A percentile compares a stretch with the other conserved stretches of the same genome.
phyloP scores from a whole-genome alignment of 2,797 vertebrate genomes.

The Cebuella pygmaea region DNA sequence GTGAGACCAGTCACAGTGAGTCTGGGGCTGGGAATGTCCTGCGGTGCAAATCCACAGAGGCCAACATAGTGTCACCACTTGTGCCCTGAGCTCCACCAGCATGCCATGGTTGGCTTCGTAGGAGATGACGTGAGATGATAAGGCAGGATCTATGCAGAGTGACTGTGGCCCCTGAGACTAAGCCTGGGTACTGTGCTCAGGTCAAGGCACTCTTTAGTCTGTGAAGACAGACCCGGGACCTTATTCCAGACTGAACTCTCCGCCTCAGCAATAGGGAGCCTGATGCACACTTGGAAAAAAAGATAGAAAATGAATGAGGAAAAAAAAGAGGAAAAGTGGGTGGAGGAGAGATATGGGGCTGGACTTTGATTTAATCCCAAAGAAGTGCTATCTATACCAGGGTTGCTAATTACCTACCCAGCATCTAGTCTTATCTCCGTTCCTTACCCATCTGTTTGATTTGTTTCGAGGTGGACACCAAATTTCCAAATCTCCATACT shows the following conservation, averaged over 20 bases:
- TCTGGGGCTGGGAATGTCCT: too few species aligned
- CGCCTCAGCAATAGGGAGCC: not conserved
- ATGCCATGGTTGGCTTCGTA: not conserved
- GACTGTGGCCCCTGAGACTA: not conserved
- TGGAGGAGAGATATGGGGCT: not conserved
- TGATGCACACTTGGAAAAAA: not conserved
- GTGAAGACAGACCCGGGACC: not conserved
- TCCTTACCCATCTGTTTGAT: not conserved
- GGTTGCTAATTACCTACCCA: not conserved
- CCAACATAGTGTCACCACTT: rapidly evolving
- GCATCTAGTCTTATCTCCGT: not conserved
- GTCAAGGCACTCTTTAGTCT: not conserved
- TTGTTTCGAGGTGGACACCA: not conserved
- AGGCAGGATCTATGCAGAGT: not conserved
- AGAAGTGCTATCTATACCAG: too few species aligned
- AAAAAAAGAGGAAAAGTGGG: not conserved
- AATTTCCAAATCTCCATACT: not conserved
- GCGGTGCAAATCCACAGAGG: not conserved
- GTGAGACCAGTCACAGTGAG: not conserved
- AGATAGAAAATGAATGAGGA: not conserved
- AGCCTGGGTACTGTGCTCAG: not conserved
- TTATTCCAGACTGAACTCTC: not conserved
- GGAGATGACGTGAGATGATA: rapidly evolving
- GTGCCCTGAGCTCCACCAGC: too few species aligned
- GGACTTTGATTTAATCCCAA: not conserved